Evolutionary conservation across 2,113 vertebrate species (phyloP).

Genomic region (Redunca redunca): DNA sequence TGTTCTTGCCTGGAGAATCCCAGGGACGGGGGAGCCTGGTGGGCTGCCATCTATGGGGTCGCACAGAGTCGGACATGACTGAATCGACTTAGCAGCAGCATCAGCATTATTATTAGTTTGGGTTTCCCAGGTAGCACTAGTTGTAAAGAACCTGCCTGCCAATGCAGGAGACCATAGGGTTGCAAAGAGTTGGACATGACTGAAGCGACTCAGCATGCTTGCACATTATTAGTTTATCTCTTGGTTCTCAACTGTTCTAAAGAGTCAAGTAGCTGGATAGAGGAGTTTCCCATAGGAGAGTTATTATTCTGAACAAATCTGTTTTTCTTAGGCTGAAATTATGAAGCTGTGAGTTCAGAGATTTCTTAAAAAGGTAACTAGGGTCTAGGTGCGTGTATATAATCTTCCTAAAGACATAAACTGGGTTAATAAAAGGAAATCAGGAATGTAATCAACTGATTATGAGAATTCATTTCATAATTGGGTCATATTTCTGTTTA

Average conservation of each 20-base stretch:
- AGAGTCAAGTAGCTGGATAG: background rate
- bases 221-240: background rate
- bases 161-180: background rate
- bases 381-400: background rate
- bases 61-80: no score
- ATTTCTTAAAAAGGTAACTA: conserved; percentile 36
- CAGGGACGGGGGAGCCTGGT: no score
- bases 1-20: no score
- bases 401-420: background rate
- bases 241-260: background rate
- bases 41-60: no score
- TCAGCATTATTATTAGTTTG: background rate
- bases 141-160: background rate
- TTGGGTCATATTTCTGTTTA: conserved; percentile 34
- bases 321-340: background rate
- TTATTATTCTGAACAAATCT: background rate
- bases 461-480: conserved; percentile 51
- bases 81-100: no score
- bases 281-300: background rate
- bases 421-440: conserved; percentile 48
- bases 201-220: background rate
- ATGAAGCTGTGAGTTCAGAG: background rate
- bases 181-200: background rate
- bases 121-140: background rate
- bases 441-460: conserved; percentile 58